These are phyloP conservation scores for Stenodera caucasica DNA, from an alignment of 2,888 invertebrate species.

Conservation along the genomic window DNA sequence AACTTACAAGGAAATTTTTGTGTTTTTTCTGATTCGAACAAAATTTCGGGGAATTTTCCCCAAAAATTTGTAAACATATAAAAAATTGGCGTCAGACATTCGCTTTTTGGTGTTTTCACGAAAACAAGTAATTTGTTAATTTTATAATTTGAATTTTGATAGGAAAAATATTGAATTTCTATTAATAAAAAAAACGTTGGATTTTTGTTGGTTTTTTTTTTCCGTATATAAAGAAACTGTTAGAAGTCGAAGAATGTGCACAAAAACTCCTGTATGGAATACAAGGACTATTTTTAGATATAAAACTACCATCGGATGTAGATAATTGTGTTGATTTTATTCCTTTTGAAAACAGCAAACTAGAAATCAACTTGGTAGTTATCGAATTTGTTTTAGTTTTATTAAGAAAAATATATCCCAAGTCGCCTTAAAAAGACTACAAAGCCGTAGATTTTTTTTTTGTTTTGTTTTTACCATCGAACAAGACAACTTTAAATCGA, in stretches of 20 bases:
- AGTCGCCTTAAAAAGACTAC: not conserved
- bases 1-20: too few species aligned
- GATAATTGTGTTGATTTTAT: slow-evolving; percentile 5
- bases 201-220: not conserved
- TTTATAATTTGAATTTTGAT: not conserved
- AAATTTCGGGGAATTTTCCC: not conserved
- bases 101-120: not conserved
- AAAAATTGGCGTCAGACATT: not conserved
- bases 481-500: not conserved
- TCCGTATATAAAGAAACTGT: not conserved
- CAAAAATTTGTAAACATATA: not conserved
- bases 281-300: slow-evolving; percentile 1
- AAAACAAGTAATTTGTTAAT: not conserved
- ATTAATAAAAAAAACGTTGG: too few species aligned
- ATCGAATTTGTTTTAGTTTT: not conserved
- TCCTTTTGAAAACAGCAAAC: not conserved
- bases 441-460: not conserved
- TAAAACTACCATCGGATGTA: not conserved
- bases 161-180: not conserved
- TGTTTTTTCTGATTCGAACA: too few species aligned
- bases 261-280: not conserved
- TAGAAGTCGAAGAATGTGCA: slow-evolving; percentile 2
- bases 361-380: slow-evolving; percentile 4
- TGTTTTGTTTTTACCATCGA: not conserved
- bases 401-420: not conserved